Base-by-base conservation (phyloP, 2,797 vertebrate genomes). In the Chloroceryle amazona region DNA sequence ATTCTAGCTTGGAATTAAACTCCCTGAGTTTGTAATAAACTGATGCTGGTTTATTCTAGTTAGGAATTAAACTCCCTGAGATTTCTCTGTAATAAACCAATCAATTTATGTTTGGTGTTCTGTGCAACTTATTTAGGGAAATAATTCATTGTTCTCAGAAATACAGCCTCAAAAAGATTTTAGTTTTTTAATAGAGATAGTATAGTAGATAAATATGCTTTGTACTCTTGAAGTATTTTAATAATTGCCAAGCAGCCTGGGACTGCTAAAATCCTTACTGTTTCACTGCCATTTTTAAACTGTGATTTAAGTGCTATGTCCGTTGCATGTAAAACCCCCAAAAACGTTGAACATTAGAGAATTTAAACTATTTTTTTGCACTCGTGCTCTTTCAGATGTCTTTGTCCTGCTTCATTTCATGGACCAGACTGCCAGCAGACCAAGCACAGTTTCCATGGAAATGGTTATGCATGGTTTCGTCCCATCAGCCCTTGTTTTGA, bases 351-450 rank as follows among this genome's bases (percentile, higher is more conserved):
- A n/a, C 13, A 3, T 5, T 13, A n/a, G 29, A 31, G 47, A 55
- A 65, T 87, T 80, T 57, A 66, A 41, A 85, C 28, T 73, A 7
- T 47, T 82, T 90, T 47, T 86, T 86, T 33, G 39, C 85, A 16
- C 88, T 81, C 72, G 26, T 96, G 52, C 29, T 89, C 29, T 81
- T 91, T 96, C 91, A 99, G 99, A 97, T 99, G 99, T 97, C 98
- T 98, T 61, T 99, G 99, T 95, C 98, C 98, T 21, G 89, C 98
- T 79, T 98, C 98, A 13, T 99, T 98, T 42, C 98, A 98, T n/a
- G 99, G 99, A 62, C 98, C 99, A 5, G 98, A 99, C 70, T 99
- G 99, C 98, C 98, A 99, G 97, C 98, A 98, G 96, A 99, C 98
- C 84, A 98, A 98, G 94, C 98, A 98, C 97, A 98, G 98, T 98